A percentile compares a stretch with the other conserved stretches of the same genome.
phyloP scores from a whole-genome alignment of 2,797 vertebrate species.

The Pipistrellus pipistrellus region DNA sequence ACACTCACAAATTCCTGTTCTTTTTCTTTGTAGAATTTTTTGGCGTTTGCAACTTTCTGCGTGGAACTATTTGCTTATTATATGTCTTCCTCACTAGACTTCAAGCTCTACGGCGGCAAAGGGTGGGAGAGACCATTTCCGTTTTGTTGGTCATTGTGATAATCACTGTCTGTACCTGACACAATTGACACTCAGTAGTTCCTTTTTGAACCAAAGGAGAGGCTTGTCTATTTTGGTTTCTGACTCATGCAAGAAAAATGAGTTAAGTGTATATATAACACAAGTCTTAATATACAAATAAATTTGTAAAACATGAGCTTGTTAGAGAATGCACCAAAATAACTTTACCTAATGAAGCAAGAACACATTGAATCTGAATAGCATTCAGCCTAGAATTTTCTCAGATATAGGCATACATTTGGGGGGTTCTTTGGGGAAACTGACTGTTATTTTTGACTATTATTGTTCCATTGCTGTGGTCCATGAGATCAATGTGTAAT shows the following conservation, averaged over 20 bases:
- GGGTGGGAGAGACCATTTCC: neutral
- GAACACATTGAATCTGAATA: neutral
- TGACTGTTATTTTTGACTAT: neutral
- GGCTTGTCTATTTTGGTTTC: conserved; percentile 37
- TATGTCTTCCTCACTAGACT: neutral
- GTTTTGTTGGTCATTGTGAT: neutral
- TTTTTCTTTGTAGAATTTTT: neutral
- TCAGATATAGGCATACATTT: neutral
- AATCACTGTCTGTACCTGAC: neutral
- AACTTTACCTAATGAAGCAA: conserved; percentile 1
- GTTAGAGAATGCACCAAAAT: conserved; percentile 18
- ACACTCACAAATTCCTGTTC: neutral
- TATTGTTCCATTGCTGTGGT: neutral
- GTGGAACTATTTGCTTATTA: neutral
- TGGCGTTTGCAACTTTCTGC: neutral
- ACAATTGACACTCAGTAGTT: neutral
- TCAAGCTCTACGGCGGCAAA: neutral
- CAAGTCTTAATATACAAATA: neutral
- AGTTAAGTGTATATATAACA: conserved; percentile 5
- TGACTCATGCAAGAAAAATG: conserved; percentile 10
- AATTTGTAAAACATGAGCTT: conserved; percentile 16
- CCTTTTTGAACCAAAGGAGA: neutral
- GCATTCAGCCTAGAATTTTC: conserved; percentile 31
- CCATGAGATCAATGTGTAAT: neutral
- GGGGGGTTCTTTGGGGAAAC: neutral